Conservation (phyloP, 2,888 invertebrate species). For the Melieria crassipennis region DNA sequence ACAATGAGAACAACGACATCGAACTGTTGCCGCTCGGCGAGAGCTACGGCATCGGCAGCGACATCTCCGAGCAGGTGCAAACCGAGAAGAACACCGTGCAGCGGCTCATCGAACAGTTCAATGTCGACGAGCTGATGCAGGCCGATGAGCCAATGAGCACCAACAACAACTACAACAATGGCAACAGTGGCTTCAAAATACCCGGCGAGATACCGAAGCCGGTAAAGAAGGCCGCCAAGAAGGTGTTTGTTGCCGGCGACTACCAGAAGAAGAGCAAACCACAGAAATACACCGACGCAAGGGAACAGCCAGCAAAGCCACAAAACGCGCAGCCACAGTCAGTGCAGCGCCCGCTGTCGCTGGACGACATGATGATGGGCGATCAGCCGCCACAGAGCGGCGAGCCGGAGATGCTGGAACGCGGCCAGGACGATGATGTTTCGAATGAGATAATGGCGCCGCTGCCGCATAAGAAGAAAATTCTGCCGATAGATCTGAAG, state of each 20-base stretch:
- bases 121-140: slow-evolving; percentile 63
- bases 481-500: slow-evolving; percentile 55
- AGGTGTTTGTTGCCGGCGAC: slow-evolving; percentile 48
- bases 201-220: slow-evolving; percentile 60
- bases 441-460: slow-evolving; percentile 62
- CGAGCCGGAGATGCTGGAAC: slow-evolving; percentile 43
- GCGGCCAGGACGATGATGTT: slow-evolving; percentile 50
- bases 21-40: slow-evolving; percentile 53
- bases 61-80: slow-evolving; percentile 46
- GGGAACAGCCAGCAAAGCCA: slow-evolving; percentile 34
- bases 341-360: slow-evolving; percentile 37
- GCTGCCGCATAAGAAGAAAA: slow-evolving; percentile 63
- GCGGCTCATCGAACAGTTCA: slow-evolving; percentile 57
- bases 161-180: slow-evolving; percentile 12
- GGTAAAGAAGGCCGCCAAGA: slow-evolving; percentile 59
- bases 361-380: slow-evolving; percentile 63
- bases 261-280: slow-evolving; percentile 39
- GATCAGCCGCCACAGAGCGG: slow-evolving; percentile 55
- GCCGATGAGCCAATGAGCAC: slow-evolving; percentile 54
- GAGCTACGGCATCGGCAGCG: slow-evolving; percentile 42
- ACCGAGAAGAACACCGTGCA: slow-evolving; percentile 55
- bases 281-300: slow-evolving; percentile 33
- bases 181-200: slow-evolving; percentile 43
- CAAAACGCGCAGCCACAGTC: slow-evolving; percentile 33
- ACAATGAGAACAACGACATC: slow-evolving; percentile 65